phyloP scores from a whole-genome alignment of 2,797 vertebrate species.

The Uromys caudimaculatus region DNA sequence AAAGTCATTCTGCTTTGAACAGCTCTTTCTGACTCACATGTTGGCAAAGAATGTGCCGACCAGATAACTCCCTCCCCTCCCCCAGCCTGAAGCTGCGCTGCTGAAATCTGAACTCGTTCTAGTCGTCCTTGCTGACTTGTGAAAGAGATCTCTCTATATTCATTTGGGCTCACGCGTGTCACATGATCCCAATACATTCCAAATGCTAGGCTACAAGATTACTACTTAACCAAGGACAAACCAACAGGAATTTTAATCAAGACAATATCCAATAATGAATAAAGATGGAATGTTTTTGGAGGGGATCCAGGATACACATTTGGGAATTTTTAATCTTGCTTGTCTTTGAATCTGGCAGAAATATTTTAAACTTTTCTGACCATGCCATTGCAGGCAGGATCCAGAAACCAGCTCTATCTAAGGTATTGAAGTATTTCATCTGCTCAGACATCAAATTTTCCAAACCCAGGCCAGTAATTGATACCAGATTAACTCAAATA shows the following conservation, averaged over 20 bases:
- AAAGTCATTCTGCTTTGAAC: constrained; percentile 82
- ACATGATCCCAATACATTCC: constrained; percentile 90
- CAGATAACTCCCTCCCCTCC: constrained; percentile 72
- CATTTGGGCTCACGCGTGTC: constrained; percentile 86
- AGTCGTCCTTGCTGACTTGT: constrained; percentile 88
- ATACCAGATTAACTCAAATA: constrained; percentile 88
- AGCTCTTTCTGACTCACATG: constrained; percentile 73
- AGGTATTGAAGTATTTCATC: constrained; percentile 91
- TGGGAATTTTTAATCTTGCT: constrained; percentile 90
- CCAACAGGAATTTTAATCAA: constrained; percentile 93
- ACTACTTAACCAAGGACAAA: constrained; percentile 90
- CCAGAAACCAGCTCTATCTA: constrained; percentile 89
- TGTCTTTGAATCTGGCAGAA: constrained; percentile 88
- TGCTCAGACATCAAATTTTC: constrained; percentile 92
- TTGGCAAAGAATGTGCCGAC: constrained; percentile 75
- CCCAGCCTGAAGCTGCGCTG: constrained; percentile 70
- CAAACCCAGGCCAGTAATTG: constrained; percentile 90
- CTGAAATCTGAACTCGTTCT: constrained; percentile 87
- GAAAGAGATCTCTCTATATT: constrained; percentile 92
- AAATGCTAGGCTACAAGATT: constrained; percentile 91
- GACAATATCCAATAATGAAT: constrained; percentile 91
- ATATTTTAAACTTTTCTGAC: constrained; percentile 87
- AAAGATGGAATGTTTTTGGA: constrained; percentile 89
- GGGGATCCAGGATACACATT: constrained; percentile 88
- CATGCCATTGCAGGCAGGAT: constrained; percentile 89